A percentile compares a stretch with the other conserved stretches of the same genome.
These are phyloP conservation scores for Epinotia nisella DNA, from an alignment of 2,888 invertebrate genomes.

Conservation along the genomic window DNA sequence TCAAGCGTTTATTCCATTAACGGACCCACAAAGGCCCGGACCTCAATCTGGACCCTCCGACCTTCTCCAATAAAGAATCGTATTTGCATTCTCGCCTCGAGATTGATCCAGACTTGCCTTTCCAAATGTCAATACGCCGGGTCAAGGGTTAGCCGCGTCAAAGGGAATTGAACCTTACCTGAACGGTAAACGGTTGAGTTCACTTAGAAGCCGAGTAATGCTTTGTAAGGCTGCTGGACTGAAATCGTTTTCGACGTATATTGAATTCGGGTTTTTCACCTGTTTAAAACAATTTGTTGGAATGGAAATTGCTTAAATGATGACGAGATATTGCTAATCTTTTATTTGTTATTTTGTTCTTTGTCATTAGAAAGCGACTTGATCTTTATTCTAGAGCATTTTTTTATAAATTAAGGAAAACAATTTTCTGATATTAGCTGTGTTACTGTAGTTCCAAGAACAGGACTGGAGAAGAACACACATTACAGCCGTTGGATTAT, in stretches of 20 bases:
- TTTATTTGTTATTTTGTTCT: background rate
- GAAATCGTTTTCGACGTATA: conserved; percentile 43
- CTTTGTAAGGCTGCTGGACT: conserved; percentile 30
- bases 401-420: too few relatives aligned
- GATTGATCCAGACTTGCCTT: conserved; percentile 71
- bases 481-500: too few relatives aligned
- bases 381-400: too few relatives aligned
- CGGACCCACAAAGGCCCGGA: conserved; percentile 73
- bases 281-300: conserved; percentile 35
- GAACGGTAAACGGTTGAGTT: background rate
- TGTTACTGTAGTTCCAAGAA: too few relatives aligned
- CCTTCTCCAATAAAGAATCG: conserved; percentile 69
- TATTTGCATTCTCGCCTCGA: conserved; percentile 74
- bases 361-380: too few relatives aligned
- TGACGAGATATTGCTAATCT: background rate
- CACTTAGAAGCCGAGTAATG: background rate
- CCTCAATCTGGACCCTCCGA: conserved; percentile 64
- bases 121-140: conserved; percentile 66
- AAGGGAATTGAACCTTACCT: conserved; percentile 7
- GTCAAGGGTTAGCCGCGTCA: conserved; percentile 57
- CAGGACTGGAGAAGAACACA: too few relatives aligned
- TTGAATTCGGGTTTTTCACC: conserved; percentile 40
- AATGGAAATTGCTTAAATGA: conserved; percentile 16
- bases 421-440: too few relatives aligned
- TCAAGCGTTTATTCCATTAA: conserved; percentile 74